phyloP scores from a whole-genome alignment of 2,888 invertebrate species.

The Plagodis pulveraria region DNA sequence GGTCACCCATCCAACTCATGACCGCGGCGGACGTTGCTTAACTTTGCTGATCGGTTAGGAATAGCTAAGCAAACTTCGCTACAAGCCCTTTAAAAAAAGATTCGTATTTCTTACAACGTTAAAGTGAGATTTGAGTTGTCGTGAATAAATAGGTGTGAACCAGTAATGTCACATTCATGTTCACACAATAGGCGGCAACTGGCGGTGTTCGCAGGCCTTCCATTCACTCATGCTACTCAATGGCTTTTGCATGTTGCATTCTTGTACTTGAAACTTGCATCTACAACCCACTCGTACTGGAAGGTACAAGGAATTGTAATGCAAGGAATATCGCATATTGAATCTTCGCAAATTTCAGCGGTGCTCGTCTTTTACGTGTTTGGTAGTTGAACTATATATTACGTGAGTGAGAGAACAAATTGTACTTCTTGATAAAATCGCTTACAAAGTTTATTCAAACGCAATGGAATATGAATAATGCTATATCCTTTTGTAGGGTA shows the following conservation, averaged over 20 bases:
- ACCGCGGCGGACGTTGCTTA: too few relatives aligned
- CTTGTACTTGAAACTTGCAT: constrained; percentile 45
- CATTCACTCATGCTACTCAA: constrained; percentile 62
- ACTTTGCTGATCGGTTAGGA: too few relatives aligned
- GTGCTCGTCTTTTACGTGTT: constrained; percentile 16
- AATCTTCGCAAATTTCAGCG: constrained; percentile 14
- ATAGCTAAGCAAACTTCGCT: too few relatives aligned
- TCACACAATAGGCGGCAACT: constrained; percentile 49
- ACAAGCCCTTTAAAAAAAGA: too few relatives aligned
- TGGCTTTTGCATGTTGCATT: constrained; percentile 74
- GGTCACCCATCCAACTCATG: too few relatives aligned
- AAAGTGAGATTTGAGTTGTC: background rate
- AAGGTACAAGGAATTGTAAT: constrained; percentile 42
- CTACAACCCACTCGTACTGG: constrained; percentile 42
- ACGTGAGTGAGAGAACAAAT: background rate
- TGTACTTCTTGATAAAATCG: too few relatives aligned
- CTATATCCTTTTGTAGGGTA: too few relatives aligned
- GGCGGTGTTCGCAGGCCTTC: constrained; percentile 49
- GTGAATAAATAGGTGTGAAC: constrained; percentile 31
- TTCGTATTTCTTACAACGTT: too few relatives aligned
- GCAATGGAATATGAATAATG: too few relatives aligned
- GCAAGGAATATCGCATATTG: constrained; percentile 30
- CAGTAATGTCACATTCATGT: constrained; percentile 52
- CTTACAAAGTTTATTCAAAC: too few relatives aligned
- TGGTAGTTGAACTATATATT: constrained; percentile 5